Percentiles rank a stretch among this genome's conserved stretches.
Evolutionary conservation across 2,113 vertebrate species (phyloP).

Genomic region (Colossoma macropomum): DNA sequence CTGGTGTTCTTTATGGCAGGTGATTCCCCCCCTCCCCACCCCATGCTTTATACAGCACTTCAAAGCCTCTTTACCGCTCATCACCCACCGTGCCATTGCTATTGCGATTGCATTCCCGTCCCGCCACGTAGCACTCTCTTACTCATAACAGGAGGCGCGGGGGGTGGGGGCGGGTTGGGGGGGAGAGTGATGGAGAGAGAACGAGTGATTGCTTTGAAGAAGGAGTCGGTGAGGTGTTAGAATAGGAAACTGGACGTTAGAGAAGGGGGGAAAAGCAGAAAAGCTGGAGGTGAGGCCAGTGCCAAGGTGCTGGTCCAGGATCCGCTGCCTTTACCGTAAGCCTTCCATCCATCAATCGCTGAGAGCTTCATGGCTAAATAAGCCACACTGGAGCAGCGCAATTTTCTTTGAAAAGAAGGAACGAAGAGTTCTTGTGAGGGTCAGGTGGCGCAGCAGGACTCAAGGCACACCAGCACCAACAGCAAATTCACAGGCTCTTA

Average conservation of each 20-base stretch:
- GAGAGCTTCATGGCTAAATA: constrained; percentile 33
- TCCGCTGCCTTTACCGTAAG: constrained; percentile 50
- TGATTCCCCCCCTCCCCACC: constrained; percentile 64
- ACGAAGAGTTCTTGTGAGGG: constrained; percentile 50
- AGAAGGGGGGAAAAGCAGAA: constrained; percentile 8
- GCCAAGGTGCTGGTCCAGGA: constrained; percentile 41
- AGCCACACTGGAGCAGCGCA: constrained; percentile 18
- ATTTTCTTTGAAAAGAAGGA: constrained; percentile 22
- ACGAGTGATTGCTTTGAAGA: constrained; percentile 40
- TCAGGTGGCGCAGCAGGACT: constrained; percentile 37
- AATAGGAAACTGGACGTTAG: constrained; percentile 48
- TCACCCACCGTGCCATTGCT: constrained; percentile 37
- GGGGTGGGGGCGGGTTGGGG: not conserved
- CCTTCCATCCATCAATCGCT: constrained; percentile 42
- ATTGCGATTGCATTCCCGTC: constrained; percentile 48
- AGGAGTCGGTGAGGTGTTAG: constrained; percentile 44
- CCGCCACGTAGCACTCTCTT: constrained; percentile 59
- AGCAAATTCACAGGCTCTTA: not conserved
- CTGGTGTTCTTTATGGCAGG: constrained; percentile 70
- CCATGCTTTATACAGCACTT: constrained; percentile 54
- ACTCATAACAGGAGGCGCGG: constrained; percentile 33
- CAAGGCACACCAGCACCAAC: not conserved
- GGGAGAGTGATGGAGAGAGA: constrained; percentile 19
- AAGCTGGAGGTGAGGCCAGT: constrained; percentile 35
- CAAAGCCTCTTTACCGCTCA: constrained; percentile 46